These are phyloP conservation scores for Taurulus bubalis DNA, from an alignment of 2,113 vertebrate genomes.

Conservation along the genomic window DNA sequence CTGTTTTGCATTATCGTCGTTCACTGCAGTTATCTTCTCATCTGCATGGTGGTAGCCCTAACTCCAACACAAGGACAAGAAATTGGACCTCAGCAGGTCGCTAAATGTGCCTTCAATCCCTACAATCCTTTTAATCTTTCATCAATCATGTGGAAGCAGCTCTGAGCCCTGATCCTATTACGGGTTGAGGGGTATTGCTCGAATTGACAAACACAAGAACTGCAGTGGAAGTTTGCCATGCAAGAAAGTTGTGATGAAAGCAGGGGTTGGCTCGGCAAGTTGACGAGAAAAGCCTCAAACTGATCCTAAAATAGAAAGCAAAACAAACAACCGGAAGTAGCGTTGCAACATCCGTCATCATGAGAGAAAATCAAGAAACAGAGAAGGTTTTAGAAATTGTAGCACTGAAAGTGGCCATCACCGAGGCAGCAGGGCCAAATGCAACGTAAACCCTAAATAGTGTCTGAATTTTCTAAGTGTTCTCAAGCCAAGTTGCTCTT, in stretches of 20 bases:
- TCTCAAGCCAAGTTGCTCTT: constrained; percentile 29
- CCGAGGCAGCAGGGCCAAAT: constrained; percentile 15
- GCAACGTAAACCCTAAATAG: constrained; percentile 41
- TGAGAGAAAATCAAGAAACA: constrained; percentile 24
- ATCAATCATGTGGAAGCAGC: constrained; percentile 83
- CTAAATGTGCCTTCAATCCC: constrained; percentile 84
- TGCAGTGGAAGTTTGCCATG: constrained; percentile 70
- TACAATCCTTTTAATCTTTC: constrained; percentile 88
- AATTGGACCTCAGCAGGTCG: constrained; percentile 80
- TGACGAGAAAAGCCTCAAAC: constrained; percentile 62
- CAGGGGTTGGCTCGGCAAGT: constrained; percentile 59
- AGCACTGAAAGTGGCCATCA: constrained; percentile 40
- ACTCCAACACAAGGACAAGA: constrained; percentile 68
- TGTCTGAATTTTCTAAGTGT: constrained; percentile 33
- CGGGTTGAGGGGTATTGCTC: constrained; percentile 71
- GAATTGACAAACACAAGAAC: constrained; percentile 70
- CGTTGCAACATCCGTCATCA: constrained; percentile 53
- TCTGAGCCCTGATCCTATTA: constrained; percentile 80
- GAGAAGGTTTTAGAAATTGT: constrained; percentile 39
- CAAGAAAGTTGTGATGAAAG: constrained; percentile 67
- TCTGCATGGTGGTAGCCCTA: constrained; percentile 77
- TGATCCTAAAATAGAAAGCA: constrained; percentile 66
- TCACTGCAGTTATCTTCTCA: constrained; percentile 73
- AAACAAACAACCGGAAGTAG: constrained; percentile 70
- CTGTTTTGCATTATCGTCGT: constrained; percentile 65